Conservation (phyloP, 2,888 invertebrate species). For the Crossocerus cetratus region DNA sequence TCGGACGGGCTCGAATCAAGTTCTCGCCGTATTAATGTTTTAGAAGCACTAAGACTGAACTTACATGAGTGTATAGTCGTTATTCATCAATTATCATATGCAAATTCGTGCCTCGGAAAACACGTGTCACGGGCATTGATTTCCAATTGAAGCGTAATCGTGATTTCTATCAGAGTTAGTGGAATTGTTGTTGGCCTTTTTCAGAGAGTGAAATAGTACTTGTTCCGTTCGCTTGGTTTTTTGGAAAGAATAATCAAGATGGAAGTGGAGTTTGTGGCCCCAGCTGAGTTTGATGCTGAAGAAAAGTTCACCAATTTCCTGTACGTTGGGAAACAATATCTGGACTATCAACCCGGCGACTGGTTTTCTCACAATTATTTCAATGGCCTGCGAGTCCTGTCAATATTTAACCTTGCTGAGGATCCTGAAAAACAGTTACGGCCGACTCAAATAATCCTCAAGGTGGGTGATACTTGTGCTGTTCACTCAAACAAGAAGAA, state of each 20-base stretch:
- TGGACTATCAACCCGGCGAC: constrained; percentile 79
- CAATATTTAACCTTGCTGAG: constrained; percentile 70
- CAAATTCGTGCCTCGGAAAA: no score
- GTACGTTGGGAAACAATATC: constrained; percentile 54
- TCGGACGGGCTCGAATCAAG: background rate
- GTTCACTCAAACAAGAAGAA: background rate
- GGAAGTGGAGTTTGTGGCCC: background rate
- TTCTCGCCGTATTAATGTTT: background rate
- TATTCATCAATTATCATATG: no score
- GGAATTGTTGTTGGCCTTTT: background rate
- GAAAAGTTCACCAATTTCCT: constrained; percentile 45
- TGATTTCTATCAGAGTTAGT: background rate
- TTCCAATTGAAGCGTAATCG: no score
- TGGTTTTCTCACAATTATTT: constrained; percentile 79
- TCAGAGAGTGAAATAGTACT: background rate
- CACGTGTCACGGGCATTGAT: no score
- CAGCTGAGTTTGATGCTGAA: constrained; percentile 31
- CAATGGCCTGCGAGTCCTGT: constrained; percentile 75
- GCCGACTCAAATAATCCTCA: constrained; percentile 67
- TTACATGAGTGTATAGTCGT: no score
- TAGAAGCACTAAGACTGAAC: no score
- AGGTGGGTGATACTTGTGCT: constrained; percentile 53
- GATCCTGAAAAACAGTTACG: constrained; percentile 56
- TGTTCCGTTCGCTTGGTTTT: constrained; percentile 15
- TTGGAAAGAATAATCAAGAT: constrained; percentile 35